These are phyloP conservation scores for Leptura quadrifasciata DNA, from an alignment of 2,888 invertebrate genomes.

Conservation along the genomic window DNA sequence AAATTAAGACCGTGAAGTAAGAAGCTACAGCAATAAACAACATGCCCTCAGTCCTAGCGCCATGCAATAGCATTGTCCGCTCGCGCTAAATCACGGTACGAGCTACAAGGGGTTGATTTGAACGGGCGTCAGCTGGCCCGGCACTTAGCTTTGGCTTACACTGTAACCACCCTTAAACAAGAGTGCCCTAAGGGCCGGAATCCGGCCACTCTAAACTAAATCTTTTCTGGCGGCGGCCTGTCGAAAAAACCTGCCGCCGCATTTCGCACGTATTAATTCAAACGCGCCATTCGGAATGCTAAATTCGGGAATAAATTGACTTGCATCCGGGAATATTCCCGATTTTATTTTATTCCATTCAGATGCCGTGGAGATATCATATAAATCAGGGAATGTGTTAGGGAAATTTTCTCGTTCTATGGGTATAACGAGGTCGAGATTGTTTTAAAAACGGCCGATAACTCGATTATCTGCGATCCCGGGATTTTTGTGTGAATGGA, in stretches of 20 bases:
- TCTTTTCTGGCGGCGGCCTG: conserved; percentile 67
- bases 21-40: conserved; percentile 28
- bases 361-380: conserved; percentile 57
- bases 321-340: conserved; percentile 60
- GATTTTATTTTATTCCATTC: conserved; percentile 65
- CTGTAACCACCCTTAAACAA: conserved; percentile 63
- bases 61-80: conserved; percentile 53
- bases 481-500: conserved; percentile 17
- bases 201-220: conserved; percentile 63
- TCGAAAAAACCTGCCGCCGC: conserved; percentile 71
- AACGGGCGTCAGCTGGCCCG: conserved; percentile 76
- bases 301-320: conserved; percentile 71
- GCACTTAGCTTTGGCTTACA: conserved; percentile 74
- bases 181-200: conserved; percentile 61
- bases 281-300: conserved; percentile 69
- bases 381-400: conserved; percentile 64
- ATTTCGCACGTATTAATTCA: conserved; percentile 73
- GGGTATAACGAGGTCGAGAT: conserved; percentile 45
- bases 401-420: conserved; percentile 57
- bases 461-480: conserved; percentile 38
- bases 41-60: background rate
- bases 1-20: conserved; percentile 23
- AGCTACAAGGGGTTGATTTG: conserved; percentile 69
- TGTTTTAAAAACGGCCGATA: conserved; percentile 50
- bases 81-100: conserved; percentile 58